Conservation (phyloP, 2,888 invertebrate species). For the Dexiosoma caninum region DNA sequence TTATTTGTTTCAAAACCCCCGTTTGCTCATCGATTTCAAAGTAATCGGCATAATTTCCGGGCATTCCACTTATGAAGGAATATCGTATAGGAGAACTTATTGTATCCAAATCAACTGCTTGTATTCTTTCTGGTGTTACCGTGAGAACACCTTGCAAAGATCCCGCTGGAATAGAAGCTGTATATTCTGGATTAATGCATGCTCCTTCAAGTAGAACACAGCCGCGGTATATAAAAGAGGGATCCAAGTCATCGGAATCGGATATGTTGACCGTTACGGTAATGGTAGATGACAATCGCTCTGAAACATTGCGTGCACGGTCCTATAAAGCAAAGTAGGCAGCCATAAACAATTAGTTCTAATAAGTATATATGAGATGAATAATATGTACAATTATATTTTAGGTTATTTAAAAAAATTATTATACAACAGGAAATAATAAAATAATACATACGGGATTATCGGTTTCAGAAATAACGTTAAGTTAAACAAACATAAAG, state of each 20-base stretch:
- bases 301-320: constrained; percentile 87
- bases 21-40: constrained; percentile 90
- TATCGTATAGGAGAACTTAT: constrained; percentile 90
- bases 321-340: constrained; percentile 81
- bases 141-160: constrained; percentile 89
- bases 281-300: constrained; percentile 89
- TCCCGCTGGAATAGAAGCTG: constrained; percentile 86
- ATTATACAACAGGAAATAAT: too few species aligned
- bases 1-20: constrained; percentile 88
- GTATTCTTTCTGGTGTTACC: constrained; percentile 91
- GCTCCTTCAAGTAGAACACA: constrained; percentile 89
- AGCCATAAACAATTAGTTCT: neutral
- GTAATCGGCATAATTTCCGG: constrained; percentile 86
- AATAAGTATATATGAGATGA: too few species aligned
- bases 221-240: constrained; percentile 92
- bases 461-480: too few species aligned
- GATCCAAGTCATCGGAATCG: constrained; percentile 94
- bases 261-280: constrained; percentile 90
- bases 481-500: too few species aligned
- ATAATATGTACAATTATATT: too few species aligned
- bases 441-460: too few species aligned
- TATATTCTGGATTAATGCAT: constrained; percentile 92
- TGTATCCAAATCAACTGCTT: constrained; percentile 93
- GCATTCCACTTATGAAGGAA: constrained; percentile 88
- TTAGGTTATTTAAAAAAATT: too few species aligned